Evolutionary conservation across 2,888 invertebrate genomes (phyloP), one percentile per base, ranked within the genome.

Genomic region (Glaucopsyche alexis): DNA sequence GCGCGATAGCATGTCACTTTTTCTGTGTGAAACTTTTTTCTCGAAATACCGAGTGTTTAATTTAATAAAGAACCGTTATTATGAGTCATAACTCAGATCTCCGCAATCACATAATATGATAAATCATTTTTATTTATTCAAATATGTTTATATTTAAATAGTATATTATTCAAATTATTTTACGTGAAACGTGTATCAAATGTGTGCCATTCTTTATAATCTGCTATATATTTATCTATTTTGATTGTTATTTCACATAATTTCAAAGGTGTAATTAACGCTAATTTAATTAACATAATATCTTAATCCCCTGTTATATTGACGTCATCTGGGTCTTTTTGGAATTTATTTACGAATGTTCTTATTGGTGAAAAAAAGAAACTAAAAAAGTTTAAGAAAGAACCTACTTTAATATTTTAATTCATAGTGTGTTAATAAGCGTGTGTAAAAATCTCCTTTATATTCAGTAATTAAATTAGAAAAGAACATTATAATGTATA

Each of bases 41-140:
- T 69, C 13, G 19, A 49, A 47, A 49, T 67, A 67, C 42, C 42
- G 45, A n/a, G 6, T 6, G 45, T 45, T 49, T 45, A 47, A 69
- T 69, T 69, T 19, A 67, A 47, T 47, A 29, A 69, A 69, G 29
- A 11, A 69, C 69, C 69, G 69, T 69, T 69, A 69, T 69, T 29
- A 19, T 19, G 69, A 69, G 49, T 69, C 19, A 69, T 69, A 69
- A 69, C 14, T 69, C 29, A 47, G 69, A 69, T 69, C 69, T 47
- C 69, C 13, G 49, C 29, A 47, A 69, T 69, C 69, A 19, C 47
- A 29, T 42, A 42, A n/a, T 69, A 49, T 38, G 69, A 49, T 47
- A 69, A 69, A 69, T 69, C 49, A 69, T 49, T 49, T 69, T 69
- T 69, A 69, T 69, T 49, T 69, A 69, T 69, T 69, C 47, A 69